Evolutionary conservation across 2,797 vertebrate genomes (phyloP), one percentile per base, ranked within the genome.

Genomic region (Macroramphosus scolopax): DNA sequence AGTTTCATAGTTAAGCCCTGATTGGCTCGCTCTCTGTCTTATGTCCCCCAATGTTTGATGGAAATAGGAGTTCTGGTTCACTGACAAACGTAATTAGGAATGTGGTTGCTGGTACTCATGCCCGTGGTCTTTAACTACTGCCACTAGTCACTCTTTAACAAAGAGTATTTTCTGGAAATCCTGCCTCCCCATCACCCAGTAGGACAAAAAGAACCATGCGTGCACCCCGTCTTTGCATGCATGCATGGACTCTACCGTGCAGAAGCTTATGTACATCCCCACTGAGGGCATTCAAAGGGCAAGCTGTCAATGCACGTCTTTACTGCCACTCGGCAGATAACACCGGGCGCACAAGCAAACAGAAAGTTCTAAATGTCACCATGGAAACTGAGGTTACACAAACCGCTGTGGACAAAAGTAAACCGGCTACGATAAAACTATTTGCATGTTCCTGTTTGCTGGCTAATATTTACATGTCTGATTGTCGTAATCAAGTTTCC

Each of bases 41-140:
- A 78, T 72, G 51, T 56, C 33, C 40, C 56, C 59, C 30, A 7
- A 17, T 51, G 66, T 75, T 75, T 77, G 71, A 86, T 81, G 63
- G 18, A 60, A 63, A 80, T 75, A 70, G 55, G 56, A 64, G 66
- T 81, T 82, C 64, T 63, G 81, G 72, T 83, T 82, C 75, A 77
- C 63, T 71, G 72, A 72, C 70, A 55, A 64, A 69, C 33, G 25
- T 72, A 82, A 85, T 85, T 82, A 81, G 48, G 72, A 72, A 73
- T 83, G 80, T 42, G 74, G 80, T 77, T 36, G 38, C 31, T 63
- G 17, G 63, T 71, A 33, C 51, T 41, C 14, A 29, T 25, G 45
- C 28, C 34, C 47, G 36, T 36, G 40, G 35, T 68, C 36, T 66
- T 48, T 44, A 54, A 63, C 45, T 56, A 11, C 46, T 57, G 42